Evolutionary conservation across 2,888 invertebrate genomes (phyloP).

Genomic region (Adelphocoris suturalis): DNA sequence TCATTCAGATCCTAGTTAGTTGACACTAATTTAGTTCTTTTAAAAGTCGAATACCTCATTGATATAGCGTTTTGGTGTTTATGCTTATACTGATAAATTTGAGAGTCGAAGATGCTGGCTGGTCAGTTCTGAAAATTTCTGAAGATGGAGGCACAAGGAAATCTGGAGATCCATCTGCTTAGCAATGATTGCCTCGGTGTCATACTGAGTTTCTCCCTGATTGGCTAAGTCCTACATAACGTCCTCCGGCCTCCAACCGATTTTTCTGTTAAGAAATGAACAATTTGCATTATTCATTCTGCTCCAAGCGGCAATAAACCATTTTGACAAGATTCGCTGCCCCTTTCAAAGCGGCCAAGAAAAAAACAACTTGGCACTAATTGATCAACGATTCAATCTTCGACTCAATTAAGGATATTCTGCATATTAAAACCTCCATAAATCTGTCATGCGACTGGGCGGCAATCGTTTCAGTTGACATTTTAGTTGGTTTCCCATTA

Average conservation of each 20-base stretch:
- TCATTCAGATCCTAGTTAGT: too few relatives aligned
- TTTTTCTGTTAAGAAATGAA: slow-evolving; percentile 18
- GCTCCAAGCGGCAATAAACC: slow-evolving; percentile 50
- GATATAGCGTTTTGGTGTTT: too few relatives aligned
- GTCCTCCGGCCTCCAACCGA: background rate
- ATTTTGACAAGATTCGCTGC: slow-evolving; percentile 53
- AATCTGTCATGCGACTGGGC: slow-evolving; percentile 49
- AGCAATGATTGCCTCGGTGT: too few relatives aligned
- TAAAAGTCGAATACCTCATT: too few relatives aligned
- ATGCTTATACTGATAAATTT: too few relatives aligned
- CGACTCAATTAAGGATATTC: slow-evolving; percentile 35
- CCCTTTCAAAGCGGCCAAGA: background rate
- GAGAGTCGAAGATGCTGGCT: too few relatives aligned
- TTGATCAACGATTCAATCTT: slow-evolving; percentile 62
- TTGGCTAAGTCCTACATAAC: background rate
- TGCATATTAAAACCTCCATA: slow-evolving; percentile 42
- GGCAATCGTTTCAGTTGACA: background rate
- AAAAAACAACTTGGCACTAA: slow-evolving; percentile 41
- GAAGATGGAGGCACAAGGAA: too few relatives aligned
- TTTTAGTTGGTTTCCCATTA: slow-evolving; percentile 6
- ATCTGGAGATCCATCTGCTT: too few relatives aligned
- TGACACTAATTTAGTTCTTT: too few relatives aligned
- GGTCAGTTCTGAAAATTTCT: too few relatives aligned
- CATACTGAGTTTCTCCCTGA: too few relatives aligned
- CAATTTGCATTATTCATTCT: slow-evolving; percentile 56